Conservation (phyloP, 2,113 vertebrate genomes). For the Podarcis muralis region DNA sequence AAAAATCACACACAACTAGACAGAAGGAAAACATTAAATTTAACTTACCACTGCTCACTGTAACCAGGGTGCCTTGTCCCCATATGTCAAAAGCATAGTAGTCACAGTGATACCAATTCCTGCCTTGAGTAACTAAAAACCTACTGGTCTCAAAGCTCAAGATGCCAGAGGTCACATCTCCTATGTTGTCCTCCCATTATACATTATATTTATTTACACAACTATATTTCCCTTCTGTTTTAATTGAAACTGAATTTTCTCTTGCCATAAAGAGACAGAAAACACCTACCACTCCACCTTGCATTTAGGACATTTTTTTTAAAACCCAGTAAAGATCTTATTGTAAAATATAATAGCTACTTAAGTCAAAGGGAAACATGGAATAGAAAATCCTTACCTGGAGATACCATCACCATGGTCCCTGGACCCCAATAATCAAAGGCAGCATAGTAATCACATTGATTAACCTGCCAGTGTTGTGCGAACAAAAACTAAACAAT, state of each 20-base stretch:
- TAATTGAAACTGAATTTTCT: neutral
- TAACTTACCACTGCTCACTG: constrained; percentile 25
- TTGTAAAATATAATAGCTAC: neutral
- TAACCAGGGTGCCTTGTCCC: constrained; percentile 8
- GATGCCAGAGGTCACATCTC: neutral
- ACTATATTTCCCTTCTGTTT: neutral
- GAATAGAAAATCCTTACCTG: constrained; percentile 29
- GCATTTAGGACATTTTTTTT: neutral
- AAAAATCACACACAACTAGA: neutral
- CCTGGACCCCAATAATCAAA: constrained; percentile 47
- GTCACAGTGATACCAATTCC: constrained; percentile 12
- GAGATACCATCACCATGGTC: constrained; percentile 28
- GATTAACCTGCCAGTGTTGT: neutral
- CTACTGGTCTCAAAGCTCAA: neutral
- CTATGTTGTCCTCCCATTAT: neutral
- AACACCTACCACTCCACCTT: no score
- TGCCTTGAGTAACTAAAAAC: neutral
- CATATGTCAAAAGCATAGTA: constrained; percentile 19
- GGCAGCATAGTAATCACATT: neutral
- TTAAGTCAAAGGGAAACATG: neutral
- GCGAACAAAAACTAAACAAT: neutral
- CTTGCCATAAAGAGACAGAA: neutral
- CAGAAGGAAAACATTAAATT: neutral
- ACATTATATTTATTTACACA: neutral
- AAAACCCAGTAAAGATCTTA: neutral